Evolutionary conservation across 2,113 vertebrate species (phyloP).

Genomic region (Edolisoma coerulescens): DNA sequence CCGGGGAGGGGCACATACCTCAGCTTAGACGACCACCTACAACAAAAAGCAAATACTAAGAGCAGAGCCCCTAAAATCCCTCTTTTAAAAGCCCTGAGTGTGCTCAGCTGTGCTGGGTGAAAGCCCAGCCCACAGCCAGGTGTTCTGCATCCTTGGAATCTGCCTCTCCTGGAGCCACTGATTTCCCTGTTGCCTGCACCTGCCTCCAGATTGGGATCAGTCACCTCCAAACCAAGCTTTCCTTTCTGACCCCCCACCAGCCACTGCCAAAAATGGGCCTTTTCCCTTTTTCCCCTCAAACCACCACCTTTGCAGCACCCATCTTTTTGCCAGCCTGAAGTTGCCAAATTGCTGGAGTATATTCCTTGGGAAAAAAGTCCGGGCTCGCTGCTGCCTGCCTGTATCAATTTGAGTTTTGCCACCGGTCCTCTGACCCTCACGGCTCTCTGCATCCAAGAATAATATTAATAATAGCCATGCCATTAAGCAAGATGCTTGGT

Average conservation of each 20-base stretch:
- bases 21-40: rapidly evolving
- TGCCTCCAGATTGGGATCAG: background rate
- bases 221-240: background rate
- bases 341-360: background rate
- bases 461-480: slow-evolving; percentile 69
- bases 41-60: rapidly evolving
- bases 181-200: background rate
- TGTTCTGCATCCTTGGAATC: background rate
- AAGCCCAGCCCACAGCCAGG: background rate
- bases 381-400: background rate
- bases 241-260: background rate
- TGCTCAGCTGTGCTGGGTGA: background rate
- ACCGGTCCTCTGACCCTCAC: slow-evolving; percentile 45
- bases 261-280: background rate
- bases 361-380: background rate
- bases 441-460: slow-evolving; percentile 63
- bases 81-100: background rate
- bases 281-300: background rate
- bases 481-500: slow-evolving; percentile 66
- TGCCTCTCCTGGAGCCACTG: background rate
- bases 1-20: rapidly evolving
- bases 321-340: background rate
- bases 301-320: background rate
- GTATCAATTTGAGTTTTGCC: slow-evolving; percentile 22
- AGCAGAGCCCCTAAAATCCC: background rate